phyloP scores from a whole-genome alignment of 1,140 invertebrate species.

The Coenobita brevimanus region DNA sequence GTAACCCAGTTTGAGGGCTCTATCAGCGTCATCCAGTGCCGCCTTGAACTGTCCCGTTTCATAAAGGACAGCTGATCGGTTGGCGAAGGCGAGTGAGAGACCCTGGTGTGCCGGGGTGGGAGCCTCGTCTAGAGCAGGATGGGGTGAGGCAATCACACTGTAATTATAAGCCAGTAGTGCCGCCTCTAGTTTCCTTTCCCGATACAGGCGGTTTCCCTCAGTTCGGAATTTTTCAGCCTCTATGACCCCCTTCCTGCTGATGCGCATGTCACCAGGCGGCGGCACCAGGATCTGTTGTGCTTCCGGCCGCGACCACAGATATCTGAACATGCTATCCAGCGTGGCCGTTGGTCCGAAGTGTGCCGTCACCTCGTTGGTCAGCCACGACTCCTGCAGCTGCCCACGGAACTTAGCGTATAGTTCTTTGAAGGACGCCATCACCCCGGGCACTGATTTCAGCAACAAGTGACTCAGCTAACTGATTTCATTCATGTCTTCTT shows the following conservation, averaged over 20 bases:
- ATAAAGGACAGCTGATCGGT: conserved; percentile 90
- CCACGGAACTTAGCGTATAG: conserved; percentile 46
- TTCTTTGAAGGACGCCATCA: conserved; percentile 46
- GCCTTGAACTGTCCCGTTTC: conserved; percentile 82
- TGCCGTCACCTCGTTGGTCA: conserved; percentile 46
- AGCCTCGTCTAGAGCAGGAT: neutral
- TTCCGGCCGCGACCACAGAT: conserved; percentile 49
- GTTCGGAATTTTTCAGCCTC: conserved; percentile 60
- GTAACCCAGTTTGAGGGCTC: conserved; percentile 81
- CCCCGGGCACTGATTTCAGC: too few relatives aligned
- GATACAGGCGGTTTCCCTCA: conserved; percentile 61
- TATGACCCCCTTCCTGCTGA: conserved; percentile 50
- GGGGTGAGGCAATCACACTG: conserved; percentile 57
- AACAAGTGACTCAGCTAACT: too few relatives aligned
- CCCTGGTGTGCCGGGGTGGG: conserved; percentile 8
- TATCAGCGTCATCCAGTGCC: conserved; percentile 81
- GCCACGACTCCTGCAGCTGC: conserved; percentile 44
- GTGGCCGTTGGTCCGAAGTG: conserved; percentile 50
- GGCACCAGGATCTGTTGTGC: conserved; percentile 28
- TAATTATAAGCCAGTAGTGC: conserved; percentile 64
- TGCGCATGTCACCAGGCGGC: conserved; percentile 38
- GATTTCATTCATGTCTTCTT: too few relatives aligned
- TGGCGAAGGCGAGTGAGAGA: conserved; percentile 81
- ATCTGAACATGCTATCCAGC: conserved; percentile 55
- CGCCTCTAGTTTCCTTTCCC: conserved; percentile 53